A percentile compares a stretch with the other conserved stretches of the same genome.
Conservation (phyloP, 2,888 invertebrate genomes). For the Rhimphoctona megacephalus region DNA sequence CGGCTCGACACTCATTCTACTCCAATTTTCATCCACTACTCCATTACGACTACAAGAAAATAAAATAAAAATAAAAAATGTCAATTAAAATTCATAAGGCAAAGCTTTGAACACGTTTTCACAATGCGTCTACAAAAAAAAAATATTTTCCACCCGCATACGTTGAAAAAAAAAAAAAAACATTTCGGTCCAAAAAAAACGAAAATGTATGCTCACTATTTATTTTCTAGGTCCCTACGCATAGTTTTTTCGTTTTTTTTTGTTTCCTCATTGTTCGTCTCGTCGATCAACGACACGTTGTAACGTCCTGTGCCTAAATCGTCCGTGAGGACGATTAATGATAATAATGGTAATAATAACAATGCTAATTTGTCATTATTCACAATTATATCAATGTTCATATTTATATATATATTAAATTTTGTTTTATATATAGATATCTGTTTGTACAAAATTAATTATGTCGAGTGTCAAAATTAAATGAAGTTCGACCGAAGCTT, state of each 20-base stretch:
- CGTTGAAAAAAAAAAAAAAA: constrained; percentile 33
- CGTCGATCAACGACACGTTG: constrained; percentile 70
- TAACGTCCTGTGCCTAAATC: constrained; percentile 64
- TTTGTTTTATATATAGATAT: constrained; percentile 28
- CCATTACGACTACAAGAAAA: constrained; percentile 45
- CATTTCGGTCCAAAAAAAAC: constrained; percentile 14
- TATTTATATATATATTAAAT: constrained; percentile 19
- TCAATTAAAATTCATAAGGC: constrained; percentile 21
- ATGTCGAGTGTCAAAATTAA: constrained; percentile 30
- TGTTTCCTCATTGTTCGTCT: constrained; percentile 56
- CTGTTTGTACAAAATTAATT: constrained; percentile 52
- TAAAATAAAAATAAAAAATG: constrained; percentile 22
- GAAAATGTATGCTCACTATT: constrained; percentile 32
- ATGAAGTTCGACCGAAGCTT: constrained; percentile 35
- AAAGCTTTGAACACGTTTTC: constrained; percentile 57
- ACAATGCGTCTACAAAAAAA: constrained; percentile 37
- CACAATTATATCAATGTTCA: constrained; percentile 44
- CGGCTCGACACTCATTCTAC: constrained; percentile 37
- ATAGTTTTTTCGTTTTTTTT: constrained; percentile 44
- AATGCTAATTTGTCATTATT: constrained; percentile 39
- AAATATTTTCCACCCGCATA: constrained; percentile 37
- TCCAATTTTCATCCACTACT: constrained; percentile 45
- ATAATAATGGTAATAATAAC: constrained; percentile 54
- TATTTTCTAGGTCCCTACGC: constrained; percentile 41
- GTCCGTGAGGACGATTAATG: constrained; percentile 54